Base-by-base conservation (phyloP, 1,140 invertebrate genomes). In the Coenobita brevimanus region DNA sequence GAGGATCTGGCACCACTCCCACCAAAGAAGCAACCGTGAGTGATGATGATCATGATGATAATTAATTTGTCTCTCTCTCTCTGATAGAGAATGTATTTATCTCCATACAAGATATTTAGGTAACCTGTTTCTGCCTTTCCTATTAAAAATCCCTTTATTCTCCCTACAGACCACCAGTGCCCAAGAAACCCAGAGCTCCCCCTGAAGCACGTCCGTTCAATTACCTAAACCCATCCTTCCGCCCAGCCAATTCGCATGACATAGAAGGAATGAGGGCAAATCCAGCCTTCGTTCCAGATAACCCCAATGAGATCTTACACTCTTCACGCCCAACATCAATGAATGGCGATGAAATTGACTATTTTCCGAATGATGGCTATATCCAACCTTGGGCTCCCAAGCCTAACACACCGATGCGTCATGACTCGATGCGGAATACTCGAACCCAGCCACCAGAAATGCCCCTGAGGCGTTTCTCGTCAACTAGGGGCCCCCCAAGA, bases 181-280 rank as follows among this genome's bases (percentile, higher is more conserved):
- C 83, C 0, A 81, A 57, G 17, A 71, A 71, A 38, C 84, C 80
- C 38, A 67, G 71, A 27, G 84, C 64, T 8, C 89, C 89, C 0
- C 24, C 33, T 30, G 89, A 87, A 36, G 69, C 78, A 3, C 83
- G 89, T 6, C 89, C 89, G 30, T 89, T 89, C 79, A 86, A 67
- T 17, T 89, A 89, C 84, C 79, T 89, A 64, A 89, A 89, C 80
- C 84, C 89, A 0, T 4, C 3, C 71, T 89, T 82, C 71, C 67
- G 84, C 10, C 89, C 89, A 2, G 43, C 15, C 6, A 54, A 89
- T 57, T 83, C 71, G 30, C 79, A 82, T 24, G 89, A 89, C 80
- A 41, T 89, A 2, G 75, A 57, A n/a, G 89, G 83, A 17, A 89
- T 89, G 89, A 73, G 73, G 17, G 41, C 78, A 2, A 75, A 87